A percentile compares a stretch with the other conserved stretches of the same genome.
Conservation (phyloP, 2,797 vertebrate genomes). For the Dipus sagitta region DNA sequence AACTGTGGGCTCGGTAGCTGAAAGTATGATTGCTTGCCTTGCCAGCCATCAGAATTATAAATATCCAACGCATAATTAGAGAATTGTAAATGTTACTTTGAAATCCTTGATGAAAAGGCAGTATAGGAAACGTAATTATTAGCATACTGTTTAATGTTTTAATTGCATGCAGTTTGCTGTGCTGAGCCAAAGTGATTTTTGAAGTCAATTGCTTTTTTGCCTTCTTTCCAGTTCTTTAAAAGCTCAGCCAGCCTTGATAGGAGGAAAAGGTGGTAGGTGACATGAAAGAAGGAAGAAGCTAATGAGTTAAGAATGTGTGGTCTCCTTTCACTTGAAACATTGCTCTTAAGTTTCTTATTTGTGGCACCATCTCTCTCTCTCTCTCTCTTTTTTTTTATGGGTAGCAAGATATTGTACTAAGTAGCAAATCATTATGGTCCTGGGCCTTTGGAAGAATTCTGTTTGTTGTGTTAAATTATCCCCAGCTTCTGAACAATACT, state of each 20-base stretch:
- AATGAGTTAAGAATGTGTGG: constrained; percentile 75
- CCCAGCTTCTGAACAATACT: constrained; percentile 62
- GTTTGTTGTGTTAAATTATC: constrained; percentile 69
- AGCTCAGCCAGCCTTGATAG: constrained; percentile 65
- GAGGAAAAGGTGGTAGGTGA: constrained; percentile 61
- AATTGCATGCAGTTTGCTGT: constrained; percentile 76
- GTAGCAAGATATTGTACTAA: constrained; percentile 53
- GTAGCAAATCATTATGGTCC: constrained; percentile 69
- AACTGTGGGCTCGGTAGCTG: neutral
- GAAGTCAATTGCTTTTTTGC: constrained; percentile 75
- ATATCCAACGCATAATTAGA: constrained; percentile 58
- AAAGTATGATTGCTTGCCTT: neutral
- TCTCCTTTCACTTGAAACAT: constrained; percentile 57
- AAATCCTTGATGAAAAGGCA: constrained; percentile 79
- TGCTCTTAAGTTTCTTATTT: constrained; percentile 62
- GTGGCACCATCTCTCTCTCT: neutral
- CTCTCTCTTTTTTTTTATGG: neutral
- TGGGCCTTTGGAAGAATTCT: constrained; percentile 60
- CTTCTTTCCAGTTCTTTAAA: constrained; percentile 70
- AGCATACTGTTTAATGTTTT: constrained; percentile 79
- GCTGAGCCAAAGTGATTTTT: constrained; percentile 75
- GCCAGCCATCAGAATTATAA: constrained; percentile 53
- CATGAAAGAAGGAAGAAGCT: constrained; percentile 60
- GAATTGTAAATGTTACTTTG: constrained; percentile 71
- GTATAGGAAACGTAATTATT: constrained; percentile 77